Conservation (phyloP, 2,888 invertebrate species). For the Campoplex nolae region DNA sequence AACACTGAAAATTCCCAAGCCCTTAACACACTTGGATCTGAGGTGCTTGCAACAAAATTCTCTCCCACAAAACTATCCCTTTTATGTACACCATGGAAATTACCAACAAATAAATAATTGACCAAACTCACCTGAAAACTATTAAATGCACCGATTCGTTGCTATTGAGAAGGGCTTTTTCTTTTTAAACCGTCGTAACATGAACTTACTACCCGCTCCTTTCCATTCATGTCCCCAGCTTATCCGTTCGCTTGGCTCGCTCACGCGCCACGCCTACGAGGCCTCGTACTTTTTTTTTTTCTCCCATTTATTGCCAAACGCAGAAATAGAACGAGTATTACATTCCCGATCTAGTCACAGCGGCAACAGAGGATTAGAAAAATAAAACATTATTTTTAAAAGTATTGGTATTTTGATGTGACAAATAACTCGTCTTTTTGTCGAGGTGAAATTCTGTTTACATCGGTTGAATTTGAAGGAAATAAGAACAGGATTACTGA, state of each 20-base stretch:
- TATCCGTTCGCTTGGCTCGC: slow-evolving; percentile 41
- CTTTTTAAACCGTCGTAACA: slow-evolving; percentile 63
- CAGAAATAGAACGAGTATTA: slow-evolving; percentile 20
- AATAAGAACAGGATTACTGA: slow-evolving; percentile 27
- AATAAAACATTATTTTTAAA: neutral
- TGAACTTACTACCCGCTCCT: slow-evolving; percentile 27
- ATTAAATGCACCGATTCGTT: slow-evolving; percentile 61
- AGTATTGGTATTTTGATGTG: neutral
- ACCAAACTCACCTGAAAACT: slow-evolving; percentile 26
- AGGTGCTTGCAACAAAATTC: slow-evolving; percentile 16
- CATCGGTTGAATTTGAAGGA: slow-evolving; percentile 33
- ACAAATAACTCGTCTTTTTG: slow-evolving; percentile 29
- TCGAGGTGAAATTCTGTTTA: slow-evolving; percentile 56
- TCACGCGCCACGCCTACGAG: slow-evolving; percentile 59
- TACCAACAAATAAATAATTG: slow-evolving; percentile 53
- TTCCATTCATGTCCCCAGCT: neutral
- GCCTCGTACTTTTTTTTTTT: slow-evolving; percentile 34
- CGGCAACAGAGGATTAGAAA: neutral
- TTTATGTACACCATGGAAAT: neutral
- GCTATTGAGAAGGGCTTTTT: slow-evolving; percentile 18
- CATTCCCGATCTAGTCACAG: slow-evolving; percentile 23
- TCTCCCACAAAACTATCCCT: neutral
- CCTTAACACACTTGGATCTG: slow-evolving; percentile 60
- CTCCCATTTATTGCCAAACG: slow-evolving; percentile 49
- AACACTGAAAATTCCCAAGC: slow-evolving; percentile 63